Evolutionary conservation across 2,888 invertebrate genomes (phyloP), one percentile per base, ranked within the genome.

Genomic region (Trimorus sp.): DNA sequence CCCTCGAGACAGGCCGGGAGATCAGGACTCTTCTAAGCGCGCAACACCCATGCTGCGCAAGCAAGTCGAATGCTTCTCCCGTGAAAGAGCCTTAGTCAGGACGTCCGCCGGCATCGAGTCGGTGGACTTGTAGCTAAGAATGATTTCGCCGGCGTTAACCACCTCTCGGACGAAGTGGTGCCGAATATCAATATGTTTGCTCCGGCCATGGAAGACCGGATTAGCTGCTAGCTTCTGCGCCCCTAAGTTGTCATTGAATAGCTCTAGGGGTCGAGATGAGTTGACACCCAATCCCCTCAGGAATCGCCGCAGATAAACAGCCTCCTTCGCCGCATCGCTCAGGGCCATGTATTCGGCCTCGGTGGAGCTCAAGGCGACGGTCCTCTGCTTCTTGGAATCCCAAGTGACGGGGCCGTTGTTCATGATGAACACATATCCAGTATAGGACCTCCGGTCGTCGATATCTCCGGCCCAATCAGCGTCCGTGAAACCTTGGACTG

Each of bases 41-140:
- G 26, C 1, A 26, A 26, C 26, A 26, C 26, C 4, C 26, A 26
- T 26, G 26, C 26, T 26, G 26, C 26, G 26, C 12, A 59, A 14
- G 11, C 60, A 48, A 2, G n/a, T 45, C 60, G 45, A 62, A 48
- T 62, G 45, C 45, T 62, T 62, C 16, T 9, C 42, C 7, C 26
- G 45, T 9, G 60, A 1, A 26, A 73, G 36, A 0, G 53, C 63
- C 40, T 73, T 73, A 3, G 62, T 73, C 14, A 63, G 63, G 36
- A 62, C 54, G 37, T 73, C 73, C 8, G 73, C 73, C n/a, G 51
- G 26, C 73, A 73, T 73, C 63, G 16, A 48, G 36, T 73, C 48
- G 26, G 63, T 73, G 1, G 73, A 48, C 14, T 63, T 14, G n/a
- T 73, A 48, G 11, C n/a, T 48, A 9, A 60, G 48, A 1, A 16